phyloP scores from a whole-genome alignment of 1,140 invertebrate species.

The Maconellicoccus hirsutus region DNA sequence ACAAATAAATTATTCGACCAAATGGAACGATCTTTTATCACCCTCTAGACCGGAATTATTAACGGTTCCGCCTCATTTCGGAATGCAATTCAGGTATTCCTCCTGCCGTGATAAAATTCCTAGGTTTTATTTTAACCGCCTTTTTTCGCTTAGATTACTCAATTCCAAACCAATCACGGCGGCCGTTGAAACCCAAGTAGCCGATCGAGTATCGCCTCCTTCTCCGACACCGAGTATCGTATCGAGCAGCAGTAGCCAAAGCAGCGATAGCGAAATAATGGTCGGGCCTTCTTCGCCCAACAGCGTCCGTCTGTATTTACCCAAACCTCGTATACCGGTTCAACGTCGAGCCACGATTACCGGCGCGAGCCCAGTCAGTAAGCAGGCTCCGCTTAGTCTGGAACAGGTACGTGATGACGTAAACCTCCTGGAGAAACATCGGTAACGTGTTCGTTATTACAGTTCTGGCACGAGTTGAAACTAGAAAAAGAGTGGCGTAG shows the following conservation, averaged over 20 bases:
- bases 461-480: constrained; percentile 55
- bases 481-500: constrained; percentile 31
- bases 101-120: neutral
- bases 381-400: constrained; percentile 49
- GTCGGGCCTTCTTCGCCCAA: constrained; percentile 31
- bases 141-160: neutral
- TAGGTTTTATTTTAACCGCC: neutral
- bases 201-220: neutral
- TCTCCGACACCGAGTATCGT: neutral
- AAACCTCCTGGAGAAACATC: neutral
- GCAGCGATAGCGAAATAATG: constrained; percentile 26
- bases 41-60: constrained; percentile 51
- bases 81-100: neutral
- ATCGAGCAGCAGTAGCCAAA: constrained; percentile 25
- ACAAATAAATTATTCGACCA: constrained; percentile 46
- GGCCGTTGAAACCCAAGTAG: neutral
- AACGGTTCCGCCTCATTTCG: constrained; percentile 32
- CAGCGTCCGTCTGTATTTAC: constrained; percentile 50
- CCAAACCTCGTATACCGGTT: constrained; percentile 57
- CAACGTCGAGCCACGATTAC: constrained; percentile 78
- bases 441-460: constrained; percentile 29
- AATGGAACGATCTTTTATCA: constrained; percentile 53
- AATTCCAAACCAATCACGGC: neutral
- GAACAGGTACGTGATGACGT: constrained; percentile 42
- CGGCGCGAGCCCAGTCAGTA: constrained; percentile 60